Conservation (phyloP, 1,140 invertebrate genomes). For the Nephila pilipes region DNA sequence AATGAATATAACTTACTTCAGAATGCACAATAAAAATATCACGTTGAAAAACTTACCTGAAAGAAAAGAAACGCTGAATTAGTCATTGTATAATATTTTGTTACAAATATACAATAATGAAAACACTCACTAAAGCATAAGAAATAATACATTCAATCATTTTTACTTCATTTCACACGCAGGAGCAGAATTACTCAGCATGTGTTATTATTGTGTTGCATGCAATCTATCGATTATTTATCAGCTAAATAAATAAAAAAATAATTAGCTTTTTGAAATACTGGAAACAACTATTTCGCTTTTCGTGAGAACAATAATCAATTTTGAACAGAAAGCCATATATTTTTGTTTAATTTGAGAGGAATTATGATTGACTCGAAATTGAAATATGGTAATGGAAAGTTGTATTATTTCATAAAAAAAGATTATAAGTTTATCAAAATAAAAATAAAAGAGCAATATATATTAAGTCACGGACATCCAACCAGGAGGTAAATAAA, state of each 20-base stretch:
- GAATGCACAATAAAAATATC: slow-evolving; percentile 3
- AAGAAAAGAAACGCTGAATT: slow-evolving; percentile 1
- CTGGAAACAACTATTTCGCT: not conserved
- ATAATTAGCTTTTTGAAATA: not conserved
- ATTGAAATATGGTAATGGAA: not conserved
- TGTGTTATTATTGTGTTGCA: not conserved
- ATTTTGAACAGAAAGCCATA: not conserved
- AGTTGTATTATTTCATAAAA: too few species aligned
- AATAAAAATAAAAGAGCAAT: too few species aligned
- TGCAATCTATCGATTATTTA: not conserved
- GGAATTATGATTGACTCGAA: not conserved
- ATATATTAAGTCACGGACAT: too few species aligned
- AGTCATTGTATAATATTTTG: not conserved
- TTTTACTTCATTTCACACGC: not conserved
- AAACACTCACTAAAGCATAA: not conserved
- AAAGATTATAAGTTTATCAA: too few species aligned
- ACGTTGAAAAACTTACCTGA: not conserved
- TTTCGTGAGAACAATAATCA: not conserved
- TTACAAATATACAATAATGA: not conserved
- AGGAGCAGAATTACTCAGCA: not conserved
- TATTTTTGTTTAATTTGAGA: not conserved
- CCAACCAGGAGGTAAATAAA: too few species aligned
- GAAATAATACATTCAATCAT: not conserved
- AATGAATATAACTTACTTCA: slow-evolving; percentile 11
- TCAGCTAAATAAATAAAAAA: not conserved